These are phyloP conservation scores for Trematocara marginatum DNA, from an alignment of 2,113 vertebrate genomes.

Conservation along the genomic window DNA sequence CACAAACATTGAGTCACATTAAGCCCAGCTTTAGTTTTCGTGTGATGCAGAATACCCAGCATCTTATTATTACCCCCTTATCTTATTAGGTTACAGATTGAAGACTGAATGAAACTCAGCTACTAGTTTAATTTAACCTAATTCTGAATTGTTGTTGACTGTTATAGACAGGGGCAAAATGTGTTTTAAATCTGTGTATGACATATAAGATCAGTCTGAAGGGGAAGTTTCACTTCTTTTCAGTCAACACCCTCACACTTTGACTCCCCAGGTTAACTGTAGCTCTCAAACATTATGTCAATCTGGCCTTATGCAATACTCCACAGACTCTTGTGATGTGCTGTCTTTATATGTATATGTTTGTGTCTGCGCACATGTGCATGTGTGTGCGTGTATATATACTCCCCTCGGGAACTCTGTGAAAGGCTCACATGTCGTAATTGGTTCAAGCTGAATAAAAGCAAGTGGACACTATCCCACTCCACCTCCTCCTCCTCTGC, in stretches of 20 bases:
- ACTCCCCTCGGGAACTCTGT: constrained; percentile 34
- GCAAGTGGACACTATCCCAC: constrained; percentile 16
- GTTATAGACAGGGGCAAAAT: not conserved
- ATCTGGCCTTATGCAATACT: constrained; percentile 40
- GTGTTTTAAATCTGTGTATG: not conserved
- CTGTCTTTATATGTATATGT: not conserved
- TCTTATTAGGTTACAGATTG: not conserved
- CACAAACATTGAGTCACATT: not conserved
- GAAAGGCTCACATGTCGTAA: constrained; percentile 43
- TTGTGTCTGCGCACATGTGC: not conserved
- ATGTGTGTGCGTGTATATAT: not conserved
- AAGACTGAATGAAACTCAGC: not conserved
- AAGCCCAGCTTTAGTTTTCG: not conserved
- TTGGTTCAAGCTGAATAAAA: constrained; percentile 59
- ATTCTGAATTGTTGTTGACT: not conserved
- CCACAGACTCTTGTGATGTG: constrained; percentile 23
- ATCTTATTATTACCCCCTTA: not conserved
- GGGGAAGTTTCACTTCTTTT: not conserved
- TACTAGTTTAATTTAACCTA: not conserved
- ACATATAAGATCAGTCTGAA: not conserved
- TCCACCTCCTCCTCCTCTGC: not conserved
- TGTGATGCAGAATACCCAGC: not conserved
- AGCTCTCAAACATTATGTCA: constrained; percentile 51
- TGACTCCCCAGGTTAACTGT: not conserved
- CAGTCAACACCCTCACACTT: constrained; percentile 37